These are phyloP conservation scores for Sylvietta virens DNA, from an alignment of 2,113 vertebrate species.

Conservation along the genomic window DNA sequence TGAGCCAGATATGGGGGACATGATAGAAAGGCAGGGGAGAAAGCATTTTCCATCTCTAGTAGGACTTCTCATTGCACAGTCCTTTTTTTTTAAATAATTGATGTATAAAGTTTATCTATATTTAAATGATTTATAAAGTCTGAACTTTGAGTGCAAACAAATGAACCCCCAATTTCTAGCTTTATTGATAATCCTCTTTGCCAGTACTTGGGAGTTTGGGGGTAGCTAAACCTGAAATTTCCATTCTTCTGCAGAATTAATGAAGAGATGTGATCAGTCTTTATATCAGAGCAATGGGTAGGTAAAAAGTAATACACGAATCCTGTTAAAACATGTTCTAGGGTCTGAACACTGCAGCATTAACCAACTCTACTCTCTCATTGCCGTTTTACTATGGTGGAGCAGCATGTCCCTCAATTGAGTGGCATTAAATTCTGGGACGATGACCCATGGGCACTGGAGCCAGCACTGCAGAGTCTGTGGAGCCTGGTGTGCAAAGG, in stretches of 20 bases:
- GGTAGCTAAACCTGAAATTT: background rate
- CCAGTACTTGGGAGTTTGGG: background rate
- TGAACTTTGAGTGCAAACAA: background rate
- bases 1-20: background rate
- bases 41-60: background rate
- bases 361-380: constrained; percentile 1
- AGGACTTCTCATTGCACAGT: background rate
- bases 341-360: background rate
- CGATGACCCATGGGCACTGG: background rate
- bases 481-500: background rate
- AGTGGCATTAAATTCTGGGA: background rate
- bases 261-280: background rate
- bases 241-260: background rate
- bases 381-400: background rate
- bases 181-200: background rate
- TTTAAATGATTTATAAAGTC: background rate
- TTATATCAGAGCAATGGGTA: background rate
- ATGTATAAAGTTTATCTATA: background rate
- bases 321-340: background rate
- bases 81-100: background rate
- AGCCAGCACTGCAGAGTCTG: background rate
- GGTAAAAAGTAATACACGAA: background rate
- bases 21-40: background rate
- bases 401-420: background rate
- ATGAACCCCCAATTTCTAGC: background rate